These are phyloP conservation scores for Cryptops parisi DNA, from an alignment of 2,888 invertebrate genomes.

Conservation along the genomic window DNA sequence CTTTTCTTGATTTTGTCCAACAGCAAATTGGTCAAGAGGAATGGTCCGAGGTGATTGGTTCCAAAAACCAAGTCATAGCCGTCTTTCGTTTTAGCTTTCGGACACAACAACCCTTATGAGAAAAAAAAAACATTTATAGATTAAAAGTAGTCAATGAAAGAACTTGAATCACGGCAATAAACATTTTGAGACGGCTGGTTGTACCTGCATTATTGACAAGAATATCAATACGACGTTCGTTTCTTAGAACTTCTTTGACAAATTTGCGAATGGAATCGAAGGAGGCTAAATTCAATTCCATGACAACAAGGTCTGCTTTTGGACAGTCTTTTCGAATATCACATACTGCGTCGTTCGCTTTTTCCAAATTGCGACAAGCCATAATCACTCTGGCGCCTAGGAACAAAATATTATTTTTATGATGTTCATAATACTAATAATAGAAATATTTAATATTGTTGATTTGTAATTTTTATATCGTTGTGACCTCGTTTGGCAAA, in stretches of 20 bases:
- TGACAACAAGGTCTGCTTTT: too few relatives aligned
- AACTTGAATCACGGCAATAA: neutral
- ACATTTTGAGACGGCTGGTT: neutral
- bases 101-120: neutral
- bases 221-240: slow-evolving; percentile 2
- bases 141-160: neutral
- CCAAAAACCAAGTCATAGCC: slow-evolving; percentile 19
- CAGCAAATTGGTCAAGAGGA: slow-evolving; percentile 18
- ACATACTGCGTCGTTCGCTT: too few relatives aligned
- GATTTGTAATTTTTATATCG: too few relatives aligned
- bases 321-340: too few relatives aligned
- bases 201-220: too few relatives aligned
- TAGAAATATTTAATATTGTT: too few relatives aligned
- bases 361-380: too few relatives aligned
- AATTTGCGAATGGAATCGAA: slow-evolving; percentile 6
- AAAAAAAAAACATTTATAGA: neutral
- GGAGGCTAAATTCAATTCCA: slow-evolving; percentile 1
- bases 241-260: neutral
- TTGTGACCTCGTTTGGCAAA: too few relatives aligned
- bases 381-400: too few relatives aligned
- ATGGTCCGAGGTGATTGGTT: slow-evolving; percentile 19
- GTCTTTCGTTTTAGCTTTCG: slow-evolving; percentile 21
- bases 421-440: too few relatives aligned
- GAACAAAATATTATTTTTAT: too few relatives aligned
- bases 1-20: slow-evolving; percentile 19